Evolutionary conservation across 2,888 invertebrate genomes (phyloP).

Genomic region (Busseola fusca): DNA sequence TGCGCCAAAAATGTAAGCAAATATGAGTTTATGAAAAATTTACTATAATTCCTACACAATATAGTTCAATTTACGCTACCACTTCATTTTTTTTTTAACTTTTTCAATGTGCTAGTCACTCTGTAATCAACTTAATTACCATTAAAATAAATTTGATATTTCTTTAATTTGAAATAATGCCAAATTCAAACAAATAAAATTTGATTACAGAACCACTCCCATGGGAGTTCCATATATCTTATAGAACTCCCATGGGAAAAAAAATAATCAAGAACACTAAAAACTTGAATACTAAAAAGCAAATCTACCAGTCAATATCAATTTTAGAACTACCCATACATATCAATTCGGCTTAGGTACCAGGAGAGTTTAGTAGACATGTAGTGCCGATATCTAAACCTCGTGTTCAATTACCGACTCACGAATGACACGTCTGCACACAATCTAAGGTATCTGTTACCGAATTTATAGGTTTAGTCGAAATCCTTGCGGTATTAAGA

Average conservation of each 20-base stretch:
- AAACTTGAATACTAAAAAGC: background rate
- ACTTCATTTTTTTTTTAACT: no score
- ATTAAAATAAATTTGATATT: no score
- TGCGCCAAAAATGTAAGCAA: no score
- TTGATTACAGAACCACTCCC: no score
- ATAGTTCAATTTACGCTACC: no score
- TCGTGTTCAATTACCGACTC: constrained; percentile 17
- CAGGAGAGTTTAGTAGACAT: constrained; percentile 1
- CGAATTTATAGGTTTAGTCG: constrained; percentile 43
- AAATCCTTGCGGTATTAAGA: constrained; percentile 51
- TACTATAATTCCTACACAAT: no score
- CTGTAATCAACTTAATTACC: no score
- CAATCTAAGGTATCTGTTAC: constrained; percentile 40
- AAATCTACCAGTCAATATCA: background rate
- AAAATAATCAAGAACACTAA: no score
- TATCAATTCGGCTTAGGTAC: background rate
- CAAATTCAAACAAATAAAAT: no score
- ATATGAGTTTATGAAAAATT: no score
- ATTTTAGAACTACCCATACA: background rate
- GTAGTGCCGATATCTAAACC: background rate
- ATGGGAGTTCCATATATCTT: background rate
- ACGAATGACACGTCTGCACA: constrained; percentile 33
- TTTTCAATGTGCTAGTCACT: no score
- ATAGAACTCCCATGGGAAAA: background rate
- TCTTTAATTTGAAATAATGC: no score